phyloP scores from a whole-genome alignment of 1,140 invertebrate species.

The Thaumatotibia leucotreta region DNA sequence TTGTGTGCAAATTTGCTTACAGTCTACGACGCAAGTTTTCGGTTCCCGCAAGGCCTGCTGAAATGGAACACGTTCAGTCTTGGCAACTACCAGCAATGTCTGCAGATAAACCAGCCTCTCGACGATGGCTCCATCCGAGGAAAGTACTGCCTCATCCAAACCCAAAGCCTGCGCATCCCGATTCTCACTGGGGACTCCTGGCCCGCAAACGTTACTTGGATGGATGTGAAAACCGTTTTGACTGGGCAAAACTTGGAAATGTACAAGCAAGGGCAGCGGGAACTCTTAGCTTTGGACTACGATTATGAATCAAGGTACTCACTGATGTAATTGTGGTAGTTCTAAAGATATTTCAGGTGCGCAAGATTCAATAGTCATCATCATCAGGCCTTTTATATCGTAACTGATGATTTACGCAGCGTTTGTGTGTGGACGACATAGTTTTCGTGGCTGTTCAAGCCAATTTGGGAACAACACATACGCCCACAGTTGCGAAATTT shows the following conservation, averaged over 20 bases:
- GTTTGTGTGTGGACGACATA: no score
- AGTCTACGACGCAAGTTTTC: constrained; percentile 5
- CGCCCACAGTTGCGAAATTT: no score
- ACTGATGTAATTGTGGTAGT: background rate
- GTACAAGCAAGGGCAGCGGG: background rate
- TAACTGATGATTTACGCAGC: no score
- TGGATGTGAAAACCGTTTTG: background rate
- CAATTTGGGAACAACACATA: no score
- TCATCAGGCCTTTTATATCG: no score
- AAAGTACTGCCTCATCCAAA: background rate
- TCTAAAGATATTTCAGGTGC: no score
- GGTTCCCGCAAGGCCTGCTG: background rate
- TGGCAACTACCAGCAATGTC: background rate
- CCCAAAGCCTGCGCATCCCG: background rate
- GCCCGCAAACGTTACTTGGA: no score
- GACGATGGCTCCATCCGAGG: background rate
- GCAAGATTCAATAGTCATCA: no score
- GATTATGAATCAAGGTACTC: background rate
- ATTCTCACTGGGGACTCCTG: background rate
- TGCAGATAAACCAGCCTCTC: background rate
- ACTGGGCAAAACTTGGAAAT: background rate
- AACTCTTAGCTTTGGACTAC: background rate
- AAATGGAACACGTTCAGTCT: background rate
- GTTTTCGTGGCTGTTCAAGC: no score
- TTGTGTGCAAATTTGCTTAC: background rate